A percentile compares a stretch with the other conserved stretches of the same genome.
phyloP scores from a whole-genome alignment of 2,888 invertebrate species.

The Electrophaes corylata region DNA sequence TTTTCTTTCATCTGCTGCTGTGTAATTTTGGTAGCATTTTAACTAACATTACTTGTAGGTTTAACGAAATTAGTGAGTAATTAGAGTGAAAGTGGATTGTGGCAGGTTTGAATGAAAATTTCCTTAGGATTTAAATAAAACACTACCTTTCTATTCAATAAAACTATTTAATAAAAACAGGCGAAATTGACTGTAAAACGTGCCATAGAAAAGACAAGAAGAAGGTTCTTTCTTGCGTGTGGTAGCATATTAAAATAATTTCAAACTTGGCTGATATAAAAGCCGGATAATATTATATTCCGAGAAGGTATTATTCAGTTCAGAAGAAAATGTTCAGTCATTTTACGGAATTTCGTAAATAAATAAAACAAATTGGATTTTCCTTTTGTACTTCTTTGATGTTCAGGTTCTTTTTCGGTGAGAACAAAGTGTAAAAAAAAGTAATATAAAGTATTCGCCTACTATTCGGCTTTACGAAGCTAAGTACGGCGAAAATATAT shows the following conservation, averaged over 20 bases:
- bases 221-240: background rate
- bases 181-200: too few relatives aligned
- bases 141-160: too few relatives aligned
- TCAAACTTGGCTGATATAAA: background rate
- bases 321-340: constrained; percentile 1
- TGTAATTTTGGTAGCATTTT: too few relatives aligned
- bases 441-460: background rate
- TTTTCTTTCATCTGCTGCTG: too few relatives aligned
- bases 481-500: background rate
- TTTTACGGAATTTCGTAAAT: constrained; percentile 11
- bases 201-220: too few relatives aligned
- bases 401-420: constrained; percentile 8
- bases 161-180: too few relatives aligned
- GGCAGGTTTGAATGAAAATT: too few relatives aligned
- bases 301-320: constrained; percentile 5
- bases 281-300: constrained; percentile 3
- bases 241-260: background rate
- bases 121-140: too few relatives aligned
- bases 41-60: too few relatives aligned
- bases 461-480: background rate
- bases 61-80: too few relatives aligned
- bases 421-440: constrained; percentile 5
- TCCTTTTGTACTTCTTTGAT: constrained; percentile 19
- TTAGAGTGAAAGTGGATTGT: too few relatives aligned
- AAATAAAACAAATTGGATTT: constrained; percentile 23